Percentiles rank a stretch among this genome's conserved stretches.
Evolutionary conservation across 2,888 invertebrate genomes (phyloP).

Genomic region (Panzeria rudis): DNA sequence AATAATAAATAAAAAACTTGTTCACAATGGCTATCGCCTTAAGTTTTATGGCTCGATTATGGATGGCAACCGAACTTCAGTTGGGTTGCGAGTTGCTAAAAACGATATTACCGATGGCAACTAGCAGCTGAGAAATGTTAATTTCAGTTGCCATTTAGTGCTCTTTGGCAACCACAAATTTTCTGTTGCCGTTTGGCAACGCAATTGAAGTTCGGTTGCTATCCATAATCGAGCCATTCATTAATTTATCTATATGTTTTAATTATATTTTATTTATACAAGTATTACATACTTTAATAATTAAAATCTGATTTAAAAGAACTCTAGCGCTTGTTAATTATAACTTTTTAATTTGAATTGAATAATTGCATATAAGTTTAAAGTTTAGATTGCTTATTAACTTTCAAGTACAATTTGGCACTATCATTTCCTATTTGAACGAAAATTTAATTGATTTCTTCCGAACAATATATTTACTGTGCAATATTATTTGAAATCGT

Average conservation of each 20-base stretch:
- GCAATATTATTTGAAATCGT: slow-evolving; percentile 40
- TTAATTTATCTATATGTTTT: background rate
- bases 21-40: background rate
- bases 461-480: slow-evolving; percentile 8
- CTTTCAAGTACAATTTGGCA: slow-evolving; percentile 20
- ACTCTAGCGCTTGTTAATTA: background rate
- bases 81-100: too few species aligned
- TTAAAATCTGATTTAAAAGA: slow-evolving; percentile 5
- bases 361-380: background rate
- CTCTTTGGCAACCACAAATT: too few species aligned
- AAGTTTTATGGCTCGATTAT: slow-evolving; percentile 1
- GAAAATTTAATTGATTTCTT: background rate
- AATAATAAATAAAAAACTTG: slow-evolving; percentile 6
- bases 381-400: background rate
- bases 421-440: slow-evolving; percentile 6
- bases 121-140: too few species aligned
- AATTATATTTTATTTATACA: background rate
- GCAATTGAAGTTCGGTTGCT: too few species aligned
- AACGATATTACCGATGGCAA: too few species aligned
- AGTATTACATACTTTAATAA: background rate
- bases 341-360: background rate
- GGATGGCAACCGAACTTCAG: too few species aligned
- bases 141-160: too few species aligned
- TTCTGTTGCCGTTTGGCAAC: too few species aligned
- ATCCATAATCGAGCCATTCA: too few species aligned